Percentiles rank a stretch among this genome's conserved stretches.
phyloP scores from a whole-genome alignment of 2,113 vertebrate genomes.

The Phoxinus phoxinus region DNA sequence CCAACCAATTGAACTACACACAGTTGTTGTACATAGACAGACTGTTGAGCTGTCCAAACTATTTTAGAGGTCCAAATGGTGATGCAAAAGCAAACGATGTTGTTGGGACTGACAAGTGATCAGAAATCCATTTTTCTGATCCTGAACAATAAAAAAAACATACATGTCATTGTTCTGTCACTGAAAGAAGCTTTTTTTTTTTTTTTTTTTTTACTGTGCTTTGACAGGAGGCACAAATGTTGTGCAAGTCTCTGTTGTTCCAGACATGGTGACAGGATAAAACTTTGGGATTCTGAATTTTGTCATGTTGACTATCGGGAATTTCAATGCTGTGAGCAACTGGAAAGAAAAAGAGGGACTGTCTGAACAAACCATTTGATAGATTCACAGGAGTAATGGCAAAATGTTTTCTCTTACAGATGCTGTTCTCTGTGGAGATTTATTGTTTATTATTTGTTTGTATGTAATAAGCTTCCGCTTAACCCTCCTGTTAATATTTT shows the following conservation, averaged over 20 bases:
- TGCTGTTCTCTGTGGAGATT: slow-evolving; percentile 37
- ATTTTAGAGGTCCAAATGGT: not conserved
- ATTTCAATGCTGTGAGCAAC: not conserved
- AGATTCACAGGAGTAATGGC: slow-evolving; percentile 28
- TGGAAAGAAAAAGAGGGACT: slow-evolving; percentile 16
- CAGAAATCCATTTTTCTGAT: not conserved
- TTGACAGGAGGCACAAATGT: not conserved
- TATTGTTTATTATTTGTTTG: slow-evolving; percentile 40
- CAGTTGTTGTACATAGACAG: not conserved
- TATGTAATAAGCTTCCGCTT: slow-evolving; percentile 29
- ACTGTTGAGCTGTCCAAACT: not conserved
- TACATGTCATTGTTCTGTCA: not conserved
- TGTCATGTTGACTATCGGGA: slow-evolving; percentile 9
- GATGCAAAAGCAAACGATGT: not conserved
- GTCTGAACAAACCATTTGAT: slow-evolving; percentile 33
- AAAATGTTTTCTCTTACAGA: slow-evolving; percentile 34
- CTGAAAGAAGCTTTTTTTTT: not conserved
- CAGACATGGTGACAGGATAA: slow-evolving; percentile 27
- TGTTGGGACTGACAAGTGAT: not conserved
- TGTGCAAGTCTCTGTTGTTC: not conserved
- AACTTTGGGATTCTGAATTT: slow-evolving; percentile 1
- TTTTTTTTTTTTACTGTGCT: not conserved
- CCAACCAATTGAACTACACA: not conserved
- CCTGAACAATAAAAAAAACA: slow-evolving; percentile 3
- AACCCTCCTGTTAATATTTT: slow-evolving; percentile 26